A percentile compares a stretch with the other conserved stretches of the same genome.
These are phyloP conservation scores for Epirrhoe alternata DNA, from an alignment of 2,888 invertebrate species.

Conservation along the genomic window DNA sequence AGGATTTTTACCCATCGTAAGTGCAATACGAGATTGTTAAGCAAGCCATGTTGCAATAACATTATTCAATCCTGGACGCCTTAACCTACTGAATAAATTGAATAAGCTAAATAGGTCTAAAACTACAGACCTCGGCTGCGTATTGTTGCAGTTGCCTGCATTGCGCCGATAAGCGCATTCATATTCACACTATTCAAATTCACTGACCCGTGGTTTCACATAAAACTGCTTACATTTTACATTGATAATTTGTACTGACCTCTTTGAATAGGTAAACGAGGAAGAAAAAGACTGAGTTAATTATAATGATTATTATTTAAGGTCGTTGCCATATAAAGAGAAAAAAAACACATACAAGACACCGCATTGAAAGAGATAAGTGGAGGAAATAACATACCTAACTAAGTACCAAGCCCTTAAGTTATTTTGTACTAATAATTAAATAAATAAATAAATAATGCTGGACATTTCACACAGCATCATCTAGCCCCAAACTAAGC, in stretches of 20 bases:
- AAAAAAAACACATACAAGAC: no score
- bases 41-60: background rate
- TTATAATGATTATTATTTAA: no score
- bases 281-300: no score
- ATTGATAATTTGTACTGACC: background rate
- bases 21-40: background rate
- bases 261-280: no score
- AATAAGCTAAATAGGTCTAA: background rate
- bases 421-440: no score
- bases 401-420: no score
- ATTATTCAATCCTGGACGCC: background rate
- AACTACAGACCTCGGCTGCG: background rate
- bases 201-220: constrained; percentile 2
- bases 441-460: no score
- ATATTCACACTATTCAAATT: constrained; percentile 26
- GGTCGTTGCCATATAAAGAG: no score
- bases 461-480: no score
- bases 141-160: constrained; percentile 37
- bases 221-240: background rate
- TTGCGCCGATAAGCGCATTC: constrained; percentile 31
- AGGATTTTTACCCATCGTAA: background rate
- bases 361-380: no score
- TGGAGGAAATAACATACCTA: no score
- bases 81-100: background rate
- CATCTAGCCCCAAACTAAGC: no score